Base-by-base conservation (phyloP, 2,888 invertebrate species). In the Disparrhopalites patrizii region DNA sequence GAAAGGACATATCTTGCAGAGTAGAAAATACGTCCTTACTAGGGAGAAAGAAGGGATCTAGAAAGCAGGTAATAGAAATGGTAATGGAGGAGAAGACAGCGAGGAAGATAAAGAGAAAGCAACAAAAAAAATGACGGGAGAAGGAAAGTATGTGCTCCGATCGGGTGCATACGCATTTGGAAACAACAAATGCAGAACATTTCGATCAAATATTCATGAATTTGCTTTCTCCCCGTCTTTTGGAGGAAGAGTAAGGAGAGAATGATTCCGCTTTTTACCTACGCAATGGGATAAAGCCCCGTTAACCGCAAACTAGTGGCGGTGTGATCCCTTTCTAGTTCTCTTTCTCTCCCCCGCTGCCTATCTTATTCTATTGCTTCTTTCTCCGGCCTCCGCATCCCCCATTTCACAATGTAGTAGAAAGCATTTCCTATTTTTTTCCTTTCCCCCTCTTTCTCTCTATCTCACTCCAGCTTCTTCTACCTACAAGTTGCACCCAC, bases 171-270 rank as follows among this genome's bases (percentile, higher is more conserved):
- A 66, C 66, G 62, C 62, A 67, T 66, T 66, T 57, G 27, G 30
- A 5, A 52, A 57, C 54, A 65, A 62, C 62, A 61, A 65, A 56
- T 65, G 47, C 47, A 63, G 47, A 51, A 27, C 54, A 67, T 68
- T 60, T 61, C 47, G 54, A 65, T 68, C 65, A 67, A 67, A 62
- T 62, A 62, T 67, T 67, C 66, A 67, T 67, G 66, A 63, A 57
- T 62, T 66, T 67, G 52, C 54, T 52, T 57, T 43, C 43, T 51
- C 36, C 51, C 54, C 23, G n/a, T n/a, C n/a, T n/a, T n/a, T n/a
- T n/a, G n/a, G n/a, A n/a, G n/a, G n/a, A n/a, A n/a, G 47, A 61
- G 20, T n/a, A 30, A 28, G 36, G 10, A 54, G 33, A 23, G 33
- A 50, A 51, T 47, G 51, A 65, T 51, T 57, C 57, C 28, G 13